Conservation (phyloP, 2,888 invertebrate genomes). For the Anarsia innoxiella region DNA sequence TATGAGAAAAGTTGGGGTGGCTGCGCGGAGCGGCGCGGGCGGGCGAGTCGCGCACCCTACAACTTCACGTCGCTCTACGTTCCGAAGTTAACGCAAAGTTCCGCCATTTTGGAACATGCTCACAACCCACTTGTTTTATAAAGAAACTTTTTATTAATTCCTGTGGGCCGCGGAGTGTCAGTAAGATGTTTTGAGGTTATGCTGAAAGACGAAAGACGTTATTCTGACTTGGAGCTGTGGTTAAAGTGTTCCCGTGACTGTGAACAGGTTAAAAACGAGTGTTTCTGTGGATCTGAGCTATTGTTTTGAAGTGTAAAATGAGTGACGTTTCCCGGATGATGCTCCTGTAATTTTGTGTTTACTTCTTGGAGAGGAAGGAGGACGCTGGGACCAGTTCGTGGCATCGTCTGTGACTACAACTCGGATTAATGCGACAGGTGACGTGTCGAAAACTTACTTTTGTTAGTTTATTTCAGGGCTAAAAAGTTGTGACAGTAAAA, state of each 20-base stretch:
- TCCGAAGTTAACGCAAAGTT: slow-evolving; percentile 76
- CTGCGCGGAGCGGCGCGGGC: slow-evolving; percentile 54
- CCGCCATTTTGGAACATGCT: slow-evolving; percentile 78
- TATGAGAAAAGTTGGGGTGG: slow-evolving; percentile 63
- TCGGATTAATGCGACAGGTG: slow-evolving; percentile 39
- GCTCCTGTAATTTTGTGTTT: slow-evolving; percentile 68
- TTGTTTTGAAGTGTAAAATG: slow-evolving; percentile 69
- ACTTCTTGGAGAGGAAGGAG: slow-evolving; percentile 55
- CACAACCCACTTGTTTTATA: slow-evolving; percentile 77
- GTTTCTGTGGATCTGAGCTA: slow-evolving; percentile 54
- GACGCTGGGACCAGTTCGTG: slow-evolving; percentile 49
- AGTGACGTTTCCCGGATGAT: slow-evolving; percentile 58
- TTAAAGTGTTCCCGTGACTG: slow-evolving; percentile 41
- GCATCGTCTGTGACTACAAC: slow-evolving; percentile 45
- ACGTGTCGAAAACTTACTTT: slow-evolving; percentile 55
- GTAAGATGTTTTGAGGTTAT: slow-evolving; percentile 76
- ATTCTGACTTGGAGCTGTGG: slow-evolving; percentile 47
- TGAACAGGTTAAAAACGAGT: slow-evolving; percentile 34
- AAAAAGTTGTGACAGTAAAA: slow-evolving; percentile 60
- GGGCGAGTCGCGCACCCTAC: slow-evolving; percentile 66
- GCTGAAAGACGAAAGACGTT: slow-evolving; percentile 57
- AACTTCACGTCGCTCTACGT: slow-evolving; percentile 74
- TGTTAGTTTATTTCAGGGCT: slow-evolving; percentile 41
- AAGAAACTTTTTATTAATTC: slow-evolving; percentile 78
- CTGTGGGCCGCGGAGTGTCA: slow-evolving; percentile 75